phyloP scores from a whole-genome alignment of 2,888 invertebrate species.

The Trichacis sp. region DNA sequence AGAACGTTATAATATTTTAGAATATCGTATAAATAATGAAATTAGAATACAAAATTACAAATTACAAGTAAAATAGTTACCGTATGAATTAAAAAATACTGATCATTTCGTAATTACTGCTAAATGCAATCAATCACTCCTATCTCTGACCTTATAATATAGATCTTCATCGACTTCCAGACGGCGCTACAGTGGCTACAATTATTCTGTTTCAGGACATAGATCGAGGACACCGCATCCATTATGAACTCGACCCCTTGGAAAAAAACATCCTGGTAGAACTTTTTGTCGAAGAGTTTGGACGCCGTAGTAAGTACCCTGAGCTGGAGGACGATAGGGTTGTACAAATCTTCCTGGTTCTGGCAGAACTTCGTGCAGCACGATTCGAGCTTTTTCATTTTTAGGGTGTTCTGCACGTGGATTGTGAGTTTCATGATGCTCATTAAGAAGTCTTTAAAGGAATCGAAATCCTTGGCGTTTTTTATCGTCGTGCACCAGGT shows the following conservation, averaged over 20 bases:
- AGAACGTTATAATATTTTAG: no score
- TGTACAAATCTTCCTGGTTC: constrained; percentile 45
- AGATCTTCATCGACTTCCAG: constrained; percentile 50
- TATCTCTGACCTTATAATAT: no score
- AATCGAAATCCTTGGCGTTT: not conserved
- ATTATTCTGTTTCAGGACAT: constrained; percentile 39
- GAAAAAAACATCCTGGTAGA: constrained; percentile 33
- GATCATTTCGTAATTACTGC: no score
- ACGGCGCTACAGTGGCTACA: constrained; percentile 51
- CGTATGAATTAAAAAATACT: no score
- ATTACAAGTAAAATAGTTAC: no score
- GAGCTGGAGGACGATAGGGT: constrained; percentile 34
- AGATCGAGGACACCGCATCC: constrained; percentile 36
- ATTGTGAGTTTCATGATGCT: not conserved
- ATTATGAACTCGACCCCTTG: constrained; percentile 35
- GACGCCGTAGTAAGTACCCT: constrained; percentile 38
- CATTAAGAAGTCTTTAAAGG: not conserved
- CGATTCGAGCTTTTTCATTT: not conserved
- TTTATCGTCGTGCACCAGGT: not conserved
- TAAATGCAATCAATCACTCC: no score
- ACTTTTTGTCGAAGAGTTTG: constrained; percentile 30
- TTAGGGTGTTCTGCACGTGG: not conserved
- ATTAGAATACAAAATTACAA: no score
- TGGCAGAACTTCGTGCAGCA: constrained; percentile 42
- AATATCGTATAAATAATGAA: no score